Conservation (phyloP, 2,113 vertebrate genomes). For the Spilogale gracilis region DNA sequence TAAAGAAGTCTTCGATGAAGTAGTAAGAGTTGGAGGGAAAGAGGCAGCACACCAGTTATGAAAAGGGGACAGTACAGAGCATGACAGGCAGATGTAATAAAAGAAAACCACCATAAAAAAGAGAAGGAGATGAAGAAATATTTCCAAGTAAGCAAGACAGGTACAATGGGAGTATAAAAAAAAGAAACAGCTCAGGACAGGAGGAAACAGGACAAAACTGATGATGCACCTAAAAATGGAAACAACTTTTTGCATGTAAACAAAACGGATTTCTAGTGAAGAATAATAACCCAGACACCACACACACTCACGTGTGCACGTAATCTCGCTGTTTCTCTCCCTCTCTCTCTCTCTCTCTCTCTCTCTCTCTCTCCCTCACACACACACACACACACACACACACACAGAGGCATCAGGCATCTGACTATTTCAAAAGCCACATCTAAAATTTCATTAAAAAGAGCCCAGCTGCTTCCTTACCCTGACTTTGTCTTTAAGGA, state of each 20-base stretch:
- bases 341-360: conserved; percentile 57
- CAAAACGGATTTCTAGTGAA: conserved; percentile 90
- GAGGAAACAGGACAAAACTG: conserved; percentile 80
- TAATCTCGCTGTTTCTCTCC: neutral
- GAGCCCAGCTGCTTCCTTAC: conserved; percentile 94
- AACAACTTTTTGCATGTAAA: conserved; percentile 92
- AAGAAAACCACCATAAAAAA: conserved; percentile 61
- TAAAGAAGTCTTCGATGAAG: conserved; percentile 68
- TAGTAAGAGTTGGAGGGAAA: conserved; percentile 49
- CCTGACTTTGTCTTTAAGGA: conserved; percentile 94
- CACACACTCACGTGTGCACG: rapidly evolving
- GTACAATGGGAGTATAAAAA: conserved; percentile 64
- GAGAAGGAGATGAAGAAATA: conserved; percentile 82
- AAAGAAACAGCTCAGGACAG: conserved; percentile 62
- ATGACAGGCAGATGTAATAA: conserved; percentile 46
- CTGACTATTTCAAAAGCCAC: conserved; percentile 94
- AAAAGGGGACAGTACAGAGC: neutral
- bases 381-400: neutral
- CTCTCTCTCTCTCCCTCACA: neutral
- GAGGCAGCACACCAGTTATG: conserved; percentile 50
- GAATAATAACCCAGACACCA: conserved; percentile 79
- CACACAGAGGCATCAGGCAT: conserved; percentile 90
- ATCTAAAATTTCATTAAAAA: conserved; percentile 97
- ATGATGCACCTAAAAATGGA: conserved; percentile 80
- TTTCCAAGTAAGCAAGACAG: conserved; percentile 79